These are phyloP conservation scores for Bilobella aurantiaca DNA, from an alignment of 1,140 invertebrate species.

Conservation along the genomic window DNA sequence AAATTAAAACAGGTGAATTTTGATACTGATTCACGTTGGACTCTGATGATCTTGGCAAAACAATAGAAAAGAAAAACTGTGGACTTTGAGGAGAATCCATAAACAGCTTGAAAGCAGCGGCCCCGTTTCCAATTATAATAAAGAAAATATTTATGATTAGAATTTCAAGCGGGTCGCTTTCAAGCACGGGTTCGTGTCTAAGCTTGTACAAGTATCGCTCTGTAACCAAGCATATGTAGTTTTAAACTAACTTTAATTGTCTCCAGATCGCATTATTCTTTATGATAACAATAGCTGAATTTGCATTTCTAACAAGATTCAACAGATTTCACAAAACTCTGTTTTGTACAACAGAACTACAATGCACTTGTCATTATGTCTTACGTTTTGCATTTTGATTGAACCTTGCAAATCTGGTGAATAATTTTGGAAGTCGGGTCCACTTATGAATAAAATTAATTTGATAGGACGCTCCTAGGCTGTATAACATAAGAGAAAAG, in stretches of 20 bases:
- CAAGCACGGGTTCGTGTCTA: neutral
- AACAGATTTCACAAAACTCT: slow-evolving; percentile 2
- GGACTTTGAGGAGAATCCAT: slow-evolving; percentile 11
- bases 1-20: neutral
- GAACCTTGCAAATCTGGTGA: slow-evolving; percentile 11
- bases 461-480: neutral
- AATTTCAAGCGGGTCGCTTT: neutral
- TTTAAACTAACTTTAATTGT: too few relatives aligned
- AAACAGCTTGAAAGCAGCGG: slow-evolving; percentile 7
- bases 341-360: neutral
- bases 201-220: slow-evolving; percentile 4
- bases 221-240: too few relatives aligned
- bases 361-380: neutral
- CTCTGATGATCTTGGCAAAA: neutral
- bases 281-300: too few relatives aligned
- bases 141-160: neutral
- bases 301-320: too few relatives aligned
- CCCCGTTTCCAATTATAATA: slow-evolving; percentile 13
- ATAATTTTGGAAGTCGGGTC: slow-evolving; percentile 8
- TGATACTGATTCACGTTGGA: too few relatives aligned
- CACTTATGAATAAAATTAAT: slow-evolving; percentile 8
- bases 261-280: too few relatives aligned
- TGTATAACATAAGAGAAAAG: slow-evolving; percentile 9
- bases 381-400: slow-evolving; percentile 9
- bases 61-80: slow-evolving; percentile 13